Percentiles rank a stretch among this genome's conserved stretches.
phyloP scores from a whole-genome alignment of 2,113 vertebrate species.

The Chloebia gouldiae region DNA sequence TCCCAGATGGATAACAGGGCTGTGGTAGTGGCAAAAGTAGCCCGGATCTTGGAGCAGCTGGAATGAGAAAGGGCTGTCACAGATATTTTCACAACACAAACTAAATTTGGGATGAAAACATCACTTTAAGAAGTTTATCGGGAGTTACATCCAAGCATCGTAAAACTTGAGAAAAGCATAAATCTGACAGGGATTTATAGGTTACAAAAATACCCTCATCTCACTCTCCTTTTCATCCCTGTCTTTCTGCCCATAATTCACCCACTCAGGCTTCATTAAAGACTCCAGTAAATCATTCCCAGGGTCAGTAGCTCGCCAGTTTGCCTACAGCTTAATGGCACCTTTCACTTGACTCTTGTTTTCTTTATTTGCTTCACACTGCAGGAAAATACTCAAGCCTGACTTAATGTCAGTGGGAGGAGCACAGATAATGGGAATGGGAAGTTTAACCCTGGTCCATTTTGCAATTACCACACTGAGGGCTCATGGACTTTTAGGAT shows the following conservation, averaged over 20 bases:
- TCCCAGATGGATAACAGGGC: neutral
- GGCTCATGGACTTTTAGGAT: neutral
- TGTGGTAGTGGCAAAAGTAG: neutral
- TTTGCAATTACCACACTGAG: neutral
- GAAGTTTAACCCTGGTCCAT: neutral
- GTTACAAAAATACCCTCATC: neutral
- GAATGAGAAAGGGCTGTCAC: neutral
- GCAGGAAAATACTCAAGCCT: neutral
- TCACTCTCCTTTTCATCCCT: neutral
- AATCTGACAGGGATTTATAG: neutral
- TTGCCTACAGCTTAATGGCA: neutral
- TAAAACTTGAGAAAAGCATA: neutral
- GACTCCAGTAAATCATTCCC: neutral
- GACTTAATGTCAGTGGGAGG: neutral
- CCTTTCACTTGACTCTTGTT: neutral
- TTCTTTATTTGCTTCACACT: neutral
- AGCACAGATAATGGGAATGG: neutral
- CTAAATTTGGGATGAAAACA: neutral
- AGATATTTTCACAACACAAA: neutral
- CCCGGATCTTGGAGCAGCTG: neutral
- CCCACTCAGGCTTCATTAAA: neutral
- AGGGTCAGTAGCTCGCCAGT: neutral
- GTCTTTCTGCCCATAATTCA: neutral
- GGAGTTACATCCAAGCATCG: neutral
- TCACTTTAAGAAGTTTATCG: neutral